phyloP scores from a whole-genome alignment of 2,113 vertebrate genomes.

The Pampusana beccarii region DNA sequence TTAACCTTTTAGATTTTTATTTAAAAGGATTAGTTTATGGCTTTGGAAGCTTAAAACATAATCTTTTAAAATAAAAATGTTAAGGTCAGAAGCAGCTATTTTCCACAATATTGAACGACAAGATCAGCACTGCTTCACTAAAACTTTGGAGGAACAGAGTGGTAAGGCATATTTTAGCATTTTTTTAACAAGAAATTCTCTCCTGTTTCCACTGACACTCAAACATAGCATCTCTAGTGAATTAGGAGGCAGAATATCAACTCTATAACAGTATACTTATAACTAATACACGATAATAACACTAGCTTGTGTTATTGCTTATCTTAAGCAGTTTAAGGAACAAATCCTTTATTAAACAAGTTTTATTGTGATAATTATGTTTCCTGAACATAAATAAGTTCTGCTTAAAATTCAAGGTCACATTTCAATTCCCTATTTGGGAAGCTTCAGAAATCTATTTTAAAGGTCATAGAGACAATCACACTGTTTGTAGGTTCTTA shows the following conservation, averaged over 20 bases:
- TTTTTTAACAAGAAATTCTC: background rate
- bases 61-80: background rate
- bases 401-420: conserved; percentile 37
- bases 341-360: conserved; percentile 4
- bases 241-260: background rate
- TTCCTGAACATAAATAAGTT: background rate
- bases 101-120: background rate
- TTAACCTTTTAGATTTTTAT: background rate
- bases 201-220: background rate
- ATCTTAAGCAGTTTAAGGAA: background rate
- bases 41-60: background rate
- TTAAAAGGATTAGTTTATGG: background rate
- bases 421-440: conserved; percentile 4
- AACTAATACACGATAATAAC: background rate
- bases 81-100: background rate
- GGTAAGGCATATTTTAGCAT: background rate
- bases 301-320: background rate
- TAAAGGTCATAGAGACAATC: conserved; percentile 50
- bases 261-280: background rate
- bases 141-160: background rate
- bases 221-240: background rate
- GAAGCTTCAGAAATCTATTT: conserved; percentile 23
- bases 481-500: background rate
- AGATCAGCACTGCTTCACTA: background rate
- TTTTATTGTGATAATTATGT: background rate